Percentiles rank a stretch among this genome's conserved stretches.
phyloP scores from a whole-genome alignment of 2,797 vertebrate genomes.

The Ctenopoma kingsleyae region DNA sequence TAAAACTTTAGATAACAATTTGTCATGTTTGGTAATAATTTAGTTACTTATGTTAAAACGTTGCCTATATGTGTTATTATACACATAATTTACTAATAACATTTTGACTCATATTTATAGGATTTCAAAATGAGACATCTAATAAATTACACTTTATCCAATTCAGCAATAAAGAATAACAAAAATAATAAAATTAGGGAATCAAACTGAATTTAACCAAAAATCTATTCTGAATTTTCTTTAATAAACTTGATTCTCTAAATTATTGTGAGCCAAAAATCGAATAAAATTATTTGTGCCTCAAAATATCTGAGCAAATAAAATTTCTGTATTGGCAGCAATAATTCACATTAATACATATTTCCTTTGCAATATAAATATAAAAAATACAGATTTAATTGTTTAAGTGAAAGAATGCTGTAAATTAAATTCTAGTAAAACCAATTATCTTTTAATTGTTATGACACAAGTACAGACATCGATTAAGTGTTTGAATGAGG shows the following conservation, averaged over 20 bases:
- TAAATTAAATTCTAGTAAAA: slow-evolving; percentile 41
- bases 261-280: slow-evolving; percentile 8
- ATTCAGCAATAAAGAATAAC: slow-evolving; percentile 20
- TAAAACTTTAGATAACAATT: slow-evolving; percentile 21
- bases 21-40: background rate
- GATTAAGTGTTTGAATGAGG: slow-evolving; percentile 62
- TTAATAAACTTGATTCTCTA: background rate
- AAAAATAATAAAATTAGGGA: slow-evolving; percentile 13
- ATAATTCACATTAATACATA: slow-evolving; percentile 20
- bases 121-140: background rate
- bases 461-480: slow-evolving; percentile 55
- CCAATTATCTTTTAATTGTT: slow-evolving; percentile 55
- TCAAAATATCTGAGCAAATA: slow-evolving; percentile 1
- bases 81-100: background rate
- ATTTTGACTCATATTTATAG: slow-evolving; percentile 4
- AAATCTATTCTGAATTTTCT: slow-evolving; percentile 15
- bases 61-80: background rate
- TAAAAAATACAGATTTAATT: slow-evolving; percentile 5
- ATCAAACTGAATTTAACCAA: background rate
- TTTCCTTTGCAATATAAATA: slow-evolving; percentile 3
- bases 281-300: background rate
- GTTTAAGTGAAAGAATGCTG: background rate
- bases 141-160: slow-evolving; percentile 9
- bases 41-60: slow-evolving; percentile 11
- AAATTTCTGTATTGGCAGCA: background rate